A percentile compares a stretch with the other conserved stretches of the same genome.
Conservation (phyloP, 2,888 invertebrate species). For the Tenthredo notha region DNA sequence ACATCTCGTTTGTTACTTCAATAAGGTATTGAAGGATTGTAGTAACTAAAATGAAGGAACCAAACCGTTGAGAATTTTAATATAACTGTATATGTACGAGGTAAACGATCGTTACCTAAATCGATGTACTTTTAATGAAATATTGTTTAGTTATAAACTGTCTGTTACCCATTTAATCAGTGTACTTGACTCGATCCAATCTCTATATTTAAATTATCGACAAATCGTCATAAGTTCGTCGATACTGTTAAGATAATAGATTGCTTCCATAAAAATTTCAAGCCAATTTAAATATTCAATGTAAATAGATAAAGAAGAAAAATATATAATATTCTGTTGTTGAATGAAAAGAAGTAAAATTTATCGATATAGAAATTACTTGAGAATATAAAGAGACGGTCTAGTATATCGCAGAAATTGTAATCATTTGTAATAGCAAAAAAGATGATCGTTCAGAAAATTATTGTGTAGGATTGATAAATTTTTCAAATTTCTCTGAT, state of each 20-base stretch:
- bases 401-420: not conserved
- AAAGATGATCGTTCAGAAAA: not conserved
- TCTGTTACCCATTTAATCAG: conserved; percentile 66
- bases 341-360: not conserved
- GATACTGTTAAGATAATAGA: not conserved
- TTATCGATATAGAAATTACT: not conserved
- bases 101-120: conserved; percentile 66
- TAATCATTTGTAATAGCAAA: not conserved
- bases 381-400: not conserved
- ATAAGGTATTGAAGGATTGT: conserved; percentile 2
- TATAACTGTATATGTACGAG: conserved; percentile 65
- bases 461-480: not conserved
- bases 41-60: conserved; percentile 22
- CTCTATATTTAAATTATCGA: not conserved
- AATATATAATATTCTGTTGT: not conserved
- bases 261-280: not conserved
- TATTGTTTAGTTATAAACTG: conserved; percentile 74
- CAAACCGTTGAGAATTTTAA: conserved; percentile 53
- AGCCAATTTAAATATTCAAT: conserved; percentile 1
- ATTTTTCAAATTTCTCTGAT: not conserved
- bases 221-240: not conserved
- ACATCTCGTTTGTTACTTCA: not conserved
- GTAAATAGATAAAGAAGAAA: conserved; percentile 6
- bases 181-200: conserved; percentile 25
- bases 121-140: conserved; percentile 73